Evolutionary conservation across 2,113 vertebrate species (phyloP), one percentile per base, ranked within the genome.

Genomic region (Murina feae): DNA sequence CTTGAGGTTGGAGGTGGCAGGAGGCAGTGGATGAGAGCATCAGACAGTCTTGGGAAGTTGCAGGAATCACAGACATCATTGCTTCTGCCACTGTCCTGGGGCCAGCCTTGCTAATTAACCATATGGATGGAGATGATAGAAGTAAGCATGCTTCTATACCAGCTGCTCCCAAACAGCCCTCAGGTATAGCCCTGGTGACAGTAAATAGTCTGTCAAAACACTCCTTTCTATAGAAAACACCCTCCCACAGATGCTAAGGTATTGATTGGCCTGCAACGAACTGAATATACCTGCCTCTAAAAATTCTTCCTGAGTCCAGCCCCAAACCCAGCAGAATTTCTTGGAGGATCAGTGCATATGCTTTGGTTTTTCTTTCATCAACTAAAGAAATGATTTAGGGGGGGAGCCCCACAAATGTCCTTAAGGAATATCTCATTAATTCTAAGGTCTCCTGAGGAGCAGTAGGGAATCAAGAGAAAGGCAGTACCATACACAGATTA

Each of bases 181-280:
- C 60, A 91, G 89, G 89, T 85, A 87, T 30, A 89, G 69, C 75
- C 75, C 75, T 60, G 82, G 76, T 49, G 89, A 93, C 71, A 81
- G 89, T 74, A 93, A 95, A 89, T 66, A 94, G 79, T 90, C 89
- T 95, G 89, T 97, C 93, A 89, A 81, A 89, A 68, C 87, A 63
- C 44, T 37, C 42, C 76, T 91, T 87, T 91, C 86, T 58, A 1
- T 1, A 76, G 80, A 94, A 47, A 95, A 80, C 84, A 86, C 35
- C 51, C 42, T 93, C 72, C 79, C 47, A 72, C 71, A 89, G 44
- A 96, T 8, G 44, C 83, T 68, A 94, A 58, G 0, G 6, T 85
- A 66, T 4, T 60, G 81, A 71, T 4, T 71, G 76, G 69, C 35
- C 80, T 82, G 79, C 8, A 65, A 93, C 30, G 74, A 94, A 94